These are phyloP conservation scores for Rhinopomastus cyanomelas DNA, from an alignment of 2,113 vertebrate genomes.

Conservation along the genomic window DNA sequence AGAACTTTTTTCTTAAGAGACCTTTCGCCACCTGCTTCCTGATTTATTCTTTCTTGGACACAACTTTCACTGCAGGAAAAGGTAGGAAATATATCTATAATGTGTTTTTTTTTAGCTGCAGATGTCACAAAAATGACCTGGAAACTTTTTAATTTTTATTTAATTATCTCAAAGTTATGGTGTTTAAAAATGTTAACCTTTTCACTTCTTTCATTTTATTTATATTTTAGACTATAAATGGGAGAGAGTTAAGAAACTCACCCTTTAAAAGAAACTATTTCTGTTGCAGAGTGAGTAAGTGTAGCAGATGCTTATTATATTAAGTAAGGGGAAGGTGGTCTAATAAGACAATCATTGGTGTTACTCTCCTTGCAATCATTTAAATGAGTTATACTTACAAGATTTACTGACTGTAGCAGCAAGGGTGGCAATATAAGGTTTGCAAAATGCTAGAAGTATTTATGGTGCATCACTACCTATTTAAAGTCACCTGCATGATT, in stretches of 20 bases:
- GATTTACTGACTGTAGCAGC: neutral
- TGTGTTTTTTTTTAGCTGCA: neutral
- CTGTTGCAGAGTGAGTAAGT: neutral
- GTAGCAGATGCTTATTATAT: neutral
- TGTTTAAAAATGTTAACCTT: neutral
- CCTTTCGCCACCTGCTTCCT: neutral
- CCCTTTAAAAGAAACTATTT: neutral
- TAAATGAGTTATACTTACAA: neutral
- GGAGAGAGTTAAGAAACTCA: neutral
- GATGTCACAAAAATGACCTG: neutral
- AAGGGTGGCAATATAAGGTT: neutral
- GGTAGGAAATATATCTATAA: neutral
- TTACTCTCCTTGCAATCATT: neutral
- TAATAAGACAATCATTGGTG: neutral
- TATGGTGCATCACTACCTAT: neutral
- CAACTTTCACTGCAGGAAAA: neutral
- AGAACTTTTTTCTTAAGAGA: neutral
- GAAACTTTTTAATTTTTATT: neutral
- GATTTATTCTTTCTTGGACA: neutral
- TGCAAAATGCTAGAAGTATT: neutral
- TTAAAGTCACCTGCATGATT: constrained; percentile 31
- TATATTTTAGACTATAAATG: neutral
- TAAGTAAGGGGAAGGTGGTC: neutral
- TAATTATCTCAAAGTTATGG: neutral
- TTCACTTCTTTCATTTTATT: neutral